These are phyloP conservation scores for Gortyna flavago DNA, from an alignment of 2,888 invertebrate species.

Conservation along the genomic window DNA sequence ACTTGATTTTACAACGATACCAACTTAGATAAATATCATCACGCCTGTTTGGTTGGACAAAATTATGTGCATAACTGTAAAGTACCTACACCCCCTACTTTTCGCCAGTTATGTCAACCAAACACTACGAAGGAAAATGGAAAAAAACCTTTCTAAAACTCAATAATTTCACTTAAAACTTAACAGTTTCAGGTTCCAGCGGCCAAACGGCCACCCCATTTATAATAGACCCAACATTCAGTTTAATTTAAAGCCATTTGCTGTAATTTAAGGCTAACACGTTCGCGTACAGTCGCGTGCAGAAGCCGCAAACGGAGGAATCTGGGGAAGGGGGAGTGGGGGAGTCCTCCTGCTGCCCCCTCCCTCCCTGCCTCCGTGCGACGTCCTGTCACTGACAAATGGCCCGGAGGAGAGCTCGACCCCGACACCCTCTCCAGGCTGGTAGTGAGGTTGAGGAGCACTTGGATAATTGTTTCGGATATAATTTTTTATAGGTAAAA, in stretches of 20 bases:
- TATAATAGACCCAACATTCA: constrained; percentile 65
- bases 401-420: constrained; percentile 88
- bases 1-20: not conserved
- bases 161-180: constrained; percentile 44
- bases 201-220: constrained; percentile 51
- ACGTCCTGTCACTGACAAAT: constrained; percentile 90
- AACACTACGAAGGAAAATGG: not conserved
- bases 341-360: constrained; percentile 33
- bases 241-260: constrained; percentile 67
- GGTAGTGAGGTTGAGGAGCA: constrained; percentile 68
- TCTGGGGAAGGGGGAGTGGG: constrained; percentile 68
- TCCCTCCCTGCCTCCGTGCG: constrained; percentile 71
- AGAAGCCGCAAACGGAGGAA: constrained; percentile 81
- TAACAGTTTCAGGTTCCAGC: constrained; percentile 28
- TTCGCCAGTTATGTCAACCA: not conserved
- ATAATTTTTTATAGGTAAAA: not conserved
- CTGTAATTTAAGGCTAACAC: constrained; percentile 78
- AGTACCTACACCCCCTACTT: not conserved
- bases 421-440: constrained; percentile 85
- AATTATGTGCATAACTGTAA: not conserved
- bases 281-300: constrained; percentile 81
- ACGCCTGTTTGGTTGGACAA: not conserved
- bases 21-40: not conserved
- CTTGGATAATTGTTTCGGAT: constrained; percentile 30
- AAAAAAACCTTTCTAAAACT: not conserved